phyloP scores from a whole-genome alignment of 2,888 invertebrate species.

The Drosophila borealis region DNA sequence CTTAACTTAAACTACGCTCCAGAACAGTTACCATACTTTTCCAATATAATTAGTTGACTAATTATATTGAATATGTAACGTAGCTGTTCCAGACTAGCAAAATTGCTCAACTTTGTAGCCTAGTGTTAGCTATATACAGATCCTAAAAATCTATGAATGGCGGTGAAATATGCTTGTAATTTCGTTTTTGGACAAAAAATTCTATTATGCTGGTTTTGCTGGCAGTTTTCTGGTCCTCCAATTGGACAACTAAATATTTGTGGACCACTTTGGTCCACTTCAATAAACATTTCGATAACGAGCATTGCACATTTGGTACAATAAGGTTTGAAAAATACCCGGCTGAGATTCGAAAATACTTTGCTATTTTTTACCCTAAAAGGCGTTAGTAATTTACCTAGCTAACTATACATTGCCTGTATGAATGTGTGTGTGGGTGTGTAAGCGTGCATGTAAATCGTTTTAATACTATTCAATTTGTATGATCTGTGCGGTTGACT shows the following conservation, averaged over 20 bases:
- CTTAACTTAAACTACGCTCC: slow-evolving; percentile 5
- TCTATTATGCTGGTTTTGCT: slow-evolving; percentile 7
- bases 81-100: not conserved
- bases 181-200: slow-evolving; percentile 4
- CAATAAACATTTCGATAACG: slow-evolving; percentile 1
- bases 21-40: not conserved
- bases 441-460: slow-evolving; percentile 33
- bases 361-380: slow-evolving; percentile 15
- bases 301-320: not conserved
- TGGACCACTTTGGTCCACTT: slow-evolving; percentile 31
- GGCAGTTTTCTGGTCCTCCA: slow-evolving; percentile 14
- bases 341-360: slow-evolving; percentile 37
- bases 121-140: slow-evolving; percentile 43
- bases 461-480: slow-evolving; percentile 58
- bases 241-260: slow-evolving; percentile 29
- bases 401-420: slow-evolving; percentile 14
- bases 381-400: slow-evolving; percentile 26
- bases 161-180: slow-evolving; percentile 40
- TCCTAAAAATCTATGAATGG: slow-evolving; percentile 51
- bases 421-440: slow-evolving; percentile 22
- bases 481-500: slow-evolving; percentile 41
- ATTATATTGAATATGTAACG: not conserved
- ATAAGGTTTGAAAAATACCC: slow-evolving; percentile 4
- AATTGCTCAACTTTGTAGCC: slow-evolving; percentile 5
- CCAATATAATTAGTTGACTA: slow-evolving; percentile 5